phyloP scores from a whole-genome alignment of 2,888 invertebrate genomes.

The Drosophila birchii region DNA sequence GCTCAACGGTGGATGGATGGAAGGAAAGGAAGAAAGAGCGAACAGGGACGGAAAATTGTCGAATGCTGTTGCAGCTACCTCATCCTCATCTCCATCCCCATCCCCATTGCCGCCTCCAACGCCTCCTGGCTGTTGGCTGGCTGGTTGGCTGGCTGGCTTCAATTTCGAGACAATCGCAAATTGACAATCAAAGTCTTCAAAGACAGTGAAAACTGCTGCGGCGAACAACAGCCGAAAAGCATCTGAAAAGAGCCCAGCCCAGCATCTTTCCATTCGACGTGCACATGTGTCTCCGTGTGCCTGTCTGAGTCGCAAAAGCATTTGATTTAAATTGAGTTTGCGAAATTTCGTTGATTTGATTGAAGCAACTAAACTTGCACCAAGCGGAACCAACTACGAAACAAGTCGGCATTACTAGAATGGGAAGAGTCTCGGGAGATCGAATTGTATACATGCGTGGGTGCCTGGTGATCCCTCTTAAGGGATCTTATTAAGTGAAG shows the following conservation, averaged over 20 bases:
- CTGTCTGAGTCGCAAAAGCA: slow-evolving; percentile 73
- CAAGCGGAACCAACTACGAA: slow-evolving; percentile 56
- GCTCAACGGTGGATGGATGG: slow-evolving; percentile 43
- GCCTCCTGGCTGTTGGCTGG: slow-evolving; percentile 33
- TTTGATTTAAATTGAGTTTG: slow-evolving; percentile 80
- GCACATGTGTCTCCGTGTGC: slow-evolving; percentile 34
- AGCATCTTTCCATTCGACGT: slow-evolving; percentile 65
- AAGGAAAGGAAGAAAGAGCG: slow-evolving; percentile 3
- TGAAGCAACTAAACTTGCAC: slow-evolving; percentile 80
- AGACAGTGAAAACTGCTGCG: slow-evolving; percentile 79
- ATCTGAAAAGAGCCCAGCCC: slow-evolving; percentile 71
- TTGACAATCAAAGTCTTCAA: slow-evolving; percentile 80
- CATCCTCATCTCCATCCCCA: neutral
- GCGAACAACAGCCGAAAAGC: slow-evolving; percentile 69
- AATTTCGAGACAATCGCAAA: slow-evolving; percentile 80
- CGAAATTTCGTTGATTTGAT: slow-evolving; percentile 79
- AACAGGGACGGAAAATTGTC: slow-evolving; percentile 45
- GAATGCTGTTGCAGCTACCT: slow-evolving; percentile 47
- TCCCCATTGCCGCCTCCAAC: neutral
- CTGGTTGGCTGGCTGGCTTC: slow-evolving; percentile 66
- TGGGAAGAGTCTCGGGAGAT: neutral
- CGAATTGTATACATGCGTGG: neutral
- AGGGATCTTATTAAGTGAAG: neutral
- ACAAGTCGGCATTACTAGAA: slow-evolving; percentile 9
- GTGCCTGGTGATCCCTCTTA: neutral